Evolutionary conservation across 2,113 vertebrate genomes (phyloP).

Genomic region (Hippocampus zosterae): DNA sequence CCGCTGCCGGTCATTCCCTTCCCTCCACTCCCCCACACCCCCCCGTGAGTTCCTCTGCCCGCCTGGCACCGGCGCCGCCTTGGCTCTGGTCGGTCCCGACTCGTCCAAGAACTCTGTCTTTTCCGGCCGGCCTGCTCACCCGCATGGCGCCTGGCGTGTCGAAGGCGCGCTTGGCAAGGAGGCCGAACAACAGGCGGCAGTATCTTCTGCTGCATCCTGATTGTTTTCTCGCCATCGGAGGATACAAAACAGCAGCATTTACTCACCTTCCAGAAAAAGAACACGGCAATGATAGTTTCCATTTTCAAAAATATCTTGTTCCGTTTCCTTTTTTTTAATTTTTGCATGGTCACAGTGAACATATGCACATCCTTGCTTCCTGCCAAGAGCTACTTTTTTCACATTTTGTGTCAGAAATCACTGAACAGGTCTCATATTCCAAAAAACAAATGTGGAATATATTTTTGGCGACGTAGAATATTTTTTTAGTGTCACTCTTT

Average conservation of each 20-base stretch:
- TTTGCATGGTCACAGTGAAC: neutral
- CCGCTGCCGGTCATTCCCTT: conserved; percentile 53
- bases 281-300: neutral
- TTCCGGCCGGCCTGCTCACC: conserved; percentile 68
- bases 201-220: conserved; percentile 38
- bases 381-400: neutral
- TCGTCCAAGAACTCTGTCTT: conserved; percentile 66
- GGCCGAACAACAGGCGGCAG: conserved; percentile 62
- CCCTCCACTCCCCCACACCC: neutral
- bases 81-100: conserved; percentile 38
- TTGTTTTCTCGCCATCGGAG: conserved; percentile 39
- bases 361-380: neutral
- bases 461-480: neutral
- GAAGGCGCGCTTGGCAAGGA: conserved; percentile 58
- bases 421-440: neutral
- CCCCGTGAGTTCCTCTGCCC: conserved; percentile 47
- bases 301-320: neutral
- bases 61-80: conserved; percentile 47
- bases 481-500: neutral
- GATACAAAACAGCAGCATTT: conserved; percentile 30
- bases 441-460: neutral
- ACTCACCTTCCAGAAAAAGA: conserved; percentile 19
- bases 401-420: neutral
- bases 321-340: neutral
- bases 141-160: conserved; percentile 64